Evolutionary conservation across 2,113 vertebrate genomes (phyloP).

Genomic region (Engystomops pustulosus): DNA sequence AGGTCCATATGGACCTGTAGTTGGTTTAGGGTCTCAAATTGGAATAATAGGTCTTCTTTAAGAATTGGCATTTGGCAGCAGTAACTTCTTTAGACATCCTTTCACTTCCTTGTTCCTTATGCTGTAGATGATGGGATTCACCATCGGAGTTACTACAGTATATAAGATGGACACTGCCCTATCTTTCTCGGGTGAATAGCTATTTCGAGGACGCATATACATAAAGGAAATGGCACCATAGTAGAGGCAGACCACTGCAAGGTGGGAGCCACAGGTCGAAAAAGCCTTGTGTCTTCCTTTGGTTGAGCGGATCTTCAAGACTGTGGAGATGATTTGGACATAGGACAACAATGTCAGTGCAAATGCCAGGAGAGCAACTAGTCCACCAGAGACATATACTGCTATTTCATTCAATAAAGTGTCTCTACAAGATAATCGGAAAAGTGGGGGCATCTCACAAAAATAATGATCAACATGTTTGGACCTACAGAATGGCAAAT

Average conservation of each 20-base stretch:
- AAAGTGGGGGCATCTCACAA: no score
- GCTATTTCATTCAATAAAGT: no score
- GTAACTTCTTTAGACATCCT: background rate
- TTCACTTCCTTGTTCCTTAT: constrained; percentile 45
- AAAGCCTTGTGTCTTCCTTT: constrained; percentile 6
- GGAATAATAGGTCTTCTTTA: no score
- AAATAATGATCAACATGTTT: background rate
- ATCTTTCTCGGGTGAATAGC: constrained; percentile 21
- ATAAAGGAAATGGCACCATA: constrained; percentile 33
- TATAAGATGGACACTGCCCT: constrained; percentile 32
- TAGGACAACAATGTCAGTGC: constrained; percentile 18
- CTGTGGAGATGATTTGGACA: constrained; percentile 23
- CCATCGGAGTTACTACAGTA: constrained; percentile 28
- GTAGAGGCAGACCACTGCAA: constrained; percentile 37
- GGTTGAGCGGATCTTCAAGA: constrained; percentile 15
- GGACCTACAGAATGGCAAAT: constrained; percentile 27
- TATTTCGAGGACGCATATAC: constrained; percentile 22
- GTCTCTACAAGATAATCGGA: no score
- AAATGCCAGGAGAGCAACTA: constrained; percentile 1
- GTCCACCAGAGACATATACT: constrained; percentile 25
- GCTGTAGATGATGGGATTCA: constrained; percentile 49
- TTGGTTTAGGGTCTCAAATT: background rate
- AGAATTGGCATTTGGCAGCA: background rate
- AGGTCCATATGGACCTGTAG: no score
- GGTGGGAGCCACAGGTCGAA: constrained; percentile 19